Evolutionary conservation across 2,113 vertebrate species (phyloP).

Genomic region (Scortum barcoo): DNA sequence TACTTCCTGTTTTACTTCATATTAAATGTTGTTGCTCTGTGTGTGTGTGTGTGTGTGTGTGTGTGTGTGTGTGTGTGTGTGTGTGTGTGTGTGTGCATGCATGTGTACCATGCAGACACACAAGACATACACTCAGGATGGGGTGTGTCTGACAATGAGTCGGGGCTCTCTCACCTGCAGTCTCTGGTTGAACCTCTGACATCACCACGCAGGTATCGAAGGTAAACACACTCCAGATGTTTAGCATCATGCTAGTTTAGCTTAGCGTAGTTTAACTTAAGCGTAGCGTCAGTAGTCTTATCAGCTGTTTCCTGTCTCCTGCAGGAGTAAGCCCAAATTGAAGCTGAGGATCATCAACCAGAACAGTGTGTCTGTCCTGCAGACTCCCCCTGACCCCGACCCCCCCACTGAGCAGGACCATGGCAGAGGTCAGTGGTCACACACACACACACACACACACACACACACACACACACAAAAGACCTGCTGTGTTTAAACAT

Average conservation of each 20-base stretch:
- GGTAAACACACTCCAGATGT: conserved; percentile 46
- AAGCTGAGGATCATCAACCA: conserved; percentile 99
- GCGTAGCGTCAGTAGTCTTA: background rate
- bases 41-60: no score
- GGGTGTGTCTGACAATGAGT: conserved; percentile 96
- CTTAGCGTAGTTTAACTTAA: no score
- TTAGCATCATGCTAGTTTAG: no score
- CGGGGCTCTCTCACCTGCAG: conserved; percentile 95
- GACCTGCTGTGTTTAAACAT: no score
- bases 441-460: no score
- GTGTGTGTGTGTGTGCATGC: conserved; percentile 4
- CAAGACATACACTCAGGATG: conserved; percentile 97
- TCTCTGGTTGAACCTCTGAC: conserved; percentile 88
- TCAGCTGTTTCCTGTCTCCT: conserved; percentile 22
- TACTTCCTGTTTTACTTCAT: no score
- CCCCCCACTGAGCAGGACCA: conserved; percentile 88
- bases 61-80: no score
- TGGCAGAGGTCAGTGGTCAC: conserved; percentile 86
- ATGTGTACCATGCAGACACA: conserved; percentile 84
- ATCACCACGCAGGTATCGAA: conserved; percentile 88
- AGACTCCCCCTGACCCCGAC: conserved; percentile 89
- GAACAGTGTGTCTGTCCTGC: conserved; percentile 97
- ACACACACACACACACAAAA: no score
- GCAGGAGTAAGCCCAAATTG: conserved; percentile 94
- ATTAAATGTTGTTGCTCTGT: no score